Evolutionary conservation across 2,113 vertebrate genomes (phyloP), one percentile per base, ranked within the genome.

Genomic region (Zosterops hypoxanthus): DNA sequence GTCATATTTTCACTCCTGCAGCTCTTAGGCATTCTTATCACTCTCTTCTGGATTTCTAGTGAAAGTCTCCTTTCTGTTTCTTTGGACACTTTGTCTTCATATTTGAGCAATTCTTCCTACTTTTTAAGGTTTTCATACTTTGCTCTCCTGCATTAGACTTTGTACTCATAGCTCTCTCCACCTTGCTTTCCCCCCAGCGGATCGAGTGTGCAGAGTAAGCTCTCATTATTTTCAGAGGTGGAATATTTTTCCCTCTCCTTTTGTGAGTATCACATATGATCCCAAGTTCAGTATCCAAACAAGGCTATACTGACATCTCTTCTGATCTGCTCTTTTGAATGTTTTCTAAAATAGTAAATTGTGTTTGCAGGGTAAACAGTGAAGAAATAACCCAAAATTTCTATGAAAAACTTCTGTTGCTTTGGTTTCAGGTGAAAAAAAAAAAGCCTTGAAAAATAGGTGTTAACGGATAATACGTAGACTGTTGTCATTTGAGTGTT

Each of bases 181-280:
- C 36, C 5, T 53, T 14, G 4, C 18, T 42, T 72, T 79, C n/a
- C 33, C 28, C 26, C 26, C 36, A 39, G 36, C 36, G 5, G 17
- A 15, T 1, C 8, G 42, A 76, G 16, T 11, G 2, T 33, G 11
- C 23, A n/a, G 57, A 61, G 47, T 24, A 60, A 16, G 14, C 24
- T 85, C 11, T 39, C 69, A 16, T 42, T 31, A 14, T 68, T 72
- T 31, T 57, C 28, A 14, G 49, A 57, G 28, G 7, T 60, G 64
- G 29, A 66, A 34, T 82, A 19, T 18, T 90, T 78, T 4, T 0
- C 2, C 0, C 5, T 3, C 4, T 15, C 1, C 2, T 82, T 95
- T 75, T 17, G 24, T 46, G 41, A 46, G 70, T 25, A 11, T 69
- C 1, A 0, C 4, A 4, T 12, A 8, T 50, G 46, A 69, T 46